Percentiles rank a stretch among this genome's conserved stretches.
Evolutionary conservation across 2,113 vertebrate genomes (phyloP).

Genomic region (Lampris incognitus): DNA sequence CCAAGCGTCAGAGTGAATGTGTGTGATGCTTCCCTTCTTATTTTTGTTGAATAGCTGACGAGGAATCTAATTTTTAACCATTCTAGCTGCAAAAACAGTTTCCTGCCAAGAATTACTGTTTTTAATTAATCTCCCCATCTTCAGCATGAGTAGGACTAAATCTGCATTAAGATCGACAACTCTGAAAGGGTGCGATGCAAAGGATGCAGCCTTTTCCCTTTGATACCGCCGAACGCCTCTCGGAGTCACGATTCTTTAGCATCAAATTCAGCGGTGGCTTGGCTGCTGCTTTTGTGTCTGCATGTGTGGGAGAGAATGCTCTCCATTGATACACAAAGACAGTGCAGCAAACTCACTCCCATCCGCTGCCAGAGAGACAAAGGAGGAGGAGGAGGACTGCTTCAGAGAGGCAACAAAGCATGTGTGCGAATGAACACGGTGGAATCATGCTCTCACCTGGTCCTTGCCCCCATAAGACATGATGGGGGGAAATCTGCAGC

Average conservation of each 20-base stretch:
- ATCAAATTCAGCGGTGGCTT: background rate
- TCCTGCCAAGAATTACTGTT: too few relatives aligned
- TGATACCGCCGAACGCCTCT: background rate
- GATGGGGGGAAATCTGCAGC: too few relatives aligned
- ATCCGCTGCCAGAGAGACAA: background rate
- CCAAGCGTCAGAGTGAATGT: background rate
- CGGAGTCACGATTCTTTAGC: background rate
- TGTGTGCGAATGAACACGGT: too few relatives aligned
- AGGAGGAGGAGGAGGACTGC: background rate
- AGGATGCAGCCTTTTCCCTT: background rate
- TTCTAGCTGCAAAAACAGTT: too few relatives aligned
- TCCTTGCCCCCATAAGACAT: too few relatives aligned
- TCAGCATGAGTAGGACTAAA: background rate
- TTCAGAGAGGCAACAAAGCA: background rate
- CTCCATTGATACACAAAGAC: slow-evolving; percentile 1
- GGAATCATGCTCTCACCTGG: too few relatives aligned
- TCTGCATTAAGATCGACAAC: background rate
- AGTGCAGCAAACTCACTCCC: background rate
- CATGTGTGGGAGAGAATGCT: background rate
- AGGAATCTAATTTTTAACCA: too few relatives aligned
- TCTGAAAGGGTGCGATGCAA: background rate
- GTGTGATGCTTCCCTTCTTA: background rate
- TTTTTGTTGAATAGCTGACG: too few relatives aligned
- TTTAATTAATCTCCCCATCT: too few relatives aligned
- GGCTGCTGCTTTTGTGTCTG: slow-evolving; percentile 6